Conservation (phyloP, 2,113 vertebrate genomes). For the Zosterops pallidus region DNA sequence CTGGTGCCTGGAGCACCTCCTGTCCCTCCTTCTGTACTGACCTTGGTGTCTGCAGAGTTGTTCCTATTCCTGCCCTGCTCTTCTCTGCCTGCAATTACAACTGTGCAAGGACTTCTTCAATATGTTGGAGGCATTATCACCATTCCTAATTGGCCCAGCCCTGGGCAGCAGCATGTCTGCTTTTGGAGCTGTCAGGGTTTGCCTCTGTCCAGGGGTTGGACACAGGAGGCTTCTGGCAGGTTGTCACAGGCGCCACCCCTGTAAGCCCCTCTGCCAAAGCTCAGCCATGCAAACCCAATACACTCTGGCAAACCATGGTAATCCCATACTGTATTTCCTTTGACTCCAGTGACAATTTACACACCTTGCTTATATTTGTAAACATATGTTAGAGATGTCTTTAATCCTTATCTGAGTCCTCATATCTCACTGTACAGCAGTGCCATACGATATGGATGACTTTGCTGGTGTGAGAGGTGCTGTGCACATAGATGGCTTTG, state of each 20-base stretch:
- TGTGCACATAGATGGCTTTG: not conserved
- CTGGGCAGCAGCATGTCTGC: accelerated
- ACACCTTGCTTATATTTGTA: not conserved
- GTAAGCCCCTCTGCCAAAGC: not conserved
- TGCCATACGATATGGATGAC: accelerated
- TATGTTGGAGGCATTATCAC: not conserved
- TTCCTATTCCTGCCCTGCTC: not conserved
- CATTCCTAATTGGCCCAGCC: not conserved
- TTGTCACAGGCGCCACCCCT: not conserved
- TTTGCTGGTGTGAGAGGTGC: not conserved
- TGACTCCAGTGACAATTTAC: not conserved
- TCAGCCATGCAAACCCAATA: not conserved
- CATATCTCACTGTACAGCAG: not conserved
- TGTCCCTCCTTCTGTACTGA: not conserved
- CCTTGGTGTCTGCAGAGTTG: not conserved
- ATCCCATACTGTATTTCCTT: not conserved
- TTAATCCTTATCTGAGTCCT: not conserved
- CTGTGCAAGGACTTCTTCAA: not conserved
- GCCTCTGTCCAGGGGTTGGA: not conserved
- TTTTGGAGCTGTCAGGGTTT: not conserved
- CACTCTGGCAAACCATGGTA: not conserved
- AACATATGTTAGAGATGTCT: not conserved
- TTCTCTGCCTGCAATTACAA: not conserved
- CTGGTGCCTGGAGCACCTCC: not conserved
- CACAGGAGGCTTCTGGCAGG: not conserved